Evolutionary conservation across 2,888 invertebrate species (phyloP).

Genomic region (Eristalis arbustorum): DNA sequence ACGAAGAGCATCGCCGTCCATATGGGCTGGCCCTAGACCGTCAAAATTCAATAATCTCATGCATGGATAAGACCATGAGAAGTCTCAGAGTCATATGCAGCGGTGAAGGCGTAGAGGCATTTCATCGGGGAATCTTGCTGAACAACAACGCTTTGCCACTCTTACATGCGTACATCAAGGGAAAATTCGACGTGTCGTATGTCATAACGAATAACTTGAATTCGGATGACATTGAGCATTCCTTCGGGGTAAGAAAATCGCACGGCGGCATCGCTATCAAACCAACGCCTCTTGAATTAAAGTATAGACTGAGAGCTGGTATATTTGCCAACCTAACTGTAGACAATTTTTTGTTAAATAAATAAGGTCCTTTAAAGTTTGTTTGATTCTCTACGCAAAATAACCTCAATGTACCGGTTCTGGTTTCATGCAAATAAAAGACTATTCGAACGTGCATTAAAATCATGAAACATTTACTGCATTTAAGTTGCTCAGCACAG

Average conservation of each 20-base stretch:
- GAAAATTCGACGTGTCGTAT: neutral
- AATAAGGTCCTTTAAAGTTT: neutral
- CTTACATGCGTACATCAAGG: constrained; percentile 8
- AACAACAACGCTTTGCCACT: constrained; percentile 17
- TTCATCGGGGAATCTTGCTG: constrained; percentile 18
- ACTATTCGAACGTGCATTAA: neutral
- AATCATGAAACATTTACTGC: neutral
- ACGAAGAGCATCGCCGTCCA: neutral
- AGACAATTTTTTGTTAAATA: neutral
- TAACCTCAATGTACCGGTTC: no score
- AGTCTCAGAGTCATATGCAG: neutral
- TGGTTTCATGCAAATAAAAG: neutral
- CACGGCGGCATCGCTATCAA: neutral
- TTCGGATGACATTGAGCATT: constrained; percentile 26
- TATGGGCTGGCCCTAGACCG: constrained; percentile 15
- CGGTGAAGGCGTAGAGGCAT: neutral
- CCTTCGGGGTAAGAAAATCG: constrained; percentile 26
- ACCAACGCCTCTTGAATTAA: constrained; percentile 21
- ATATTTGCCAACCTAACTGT: constrained; percentile 19
- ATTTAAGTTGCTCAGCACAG: neutral
- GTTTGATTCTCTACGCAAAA: neutral
- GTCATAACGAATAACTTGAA: constrained; percentile 40
- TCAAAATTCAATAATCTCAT: constrained; percentile 5
- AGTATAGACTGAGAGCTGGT: constrained; percentile 20
- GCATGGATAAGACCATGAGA: constrained; percentile 2